Base-by-base conservation (phyloP, 2,797 vertebrate species). In the Atherinosoma microstoma region DNA sequence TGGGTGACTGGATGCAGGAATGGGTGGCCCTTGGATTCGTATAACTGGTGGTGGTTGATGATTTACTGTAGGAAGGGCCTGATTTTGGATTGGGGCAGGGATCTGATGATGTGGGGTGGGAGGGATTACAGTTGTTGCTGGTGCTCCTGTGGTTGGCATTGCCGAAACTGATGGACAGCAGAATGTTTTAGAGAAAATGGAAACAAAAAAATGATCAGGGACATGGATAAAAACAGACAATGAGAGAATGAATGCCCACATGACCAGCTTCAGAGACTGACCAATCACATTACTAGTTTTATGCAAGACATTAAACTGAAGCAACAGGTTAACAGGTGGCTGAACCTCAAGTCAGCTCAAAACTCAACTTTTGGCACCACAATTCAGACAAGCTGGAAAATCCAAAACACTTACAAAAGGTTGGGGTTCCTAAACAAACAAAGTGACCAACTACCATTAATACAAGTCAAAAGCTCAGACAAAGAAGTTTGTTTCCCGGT, bases 91-190 rank as follows among this genome's bases (percentile, higher is more conserved):
- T 12, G 60, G 73, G 27, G 72, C 49, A 22, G 71, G 66, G 35
- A 38, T 0, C 30, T 76, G 85, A 38, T 61, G 45, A 47, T 32
- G 30, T 2, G 27, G 20, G 9, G 24, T 58, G 20, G 77, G 77
- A 51, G 76, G 66, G 29, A 18, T 20, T 51, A 60, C 24, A 11
- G 65, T 15, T 38, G 42, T 4, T 32, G 51, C 4, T 47, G 73
- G 34, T 15, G 69, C 58, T 82, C 74, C 85, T 71, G 83, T 24
- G 11, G 70, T 71, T 40, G 78, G 59, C 0, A 45, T 71, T 56
- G 70, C 35, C 76, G 84, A 62, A 79, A 83, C 83, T 84, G 83
- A 79, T 53, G 51, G 32, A 76, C 3, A 70, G 58, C n/a, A 60
- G 58, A 29, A 76, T 2, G 27, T 51, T 51, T 51, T 20, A 8